These are phyloP conservation scores for Trichoplusia ni DNA, from an alignment of 1,140 invertebrate genomes.

Conservation along the genomic window DNA sequence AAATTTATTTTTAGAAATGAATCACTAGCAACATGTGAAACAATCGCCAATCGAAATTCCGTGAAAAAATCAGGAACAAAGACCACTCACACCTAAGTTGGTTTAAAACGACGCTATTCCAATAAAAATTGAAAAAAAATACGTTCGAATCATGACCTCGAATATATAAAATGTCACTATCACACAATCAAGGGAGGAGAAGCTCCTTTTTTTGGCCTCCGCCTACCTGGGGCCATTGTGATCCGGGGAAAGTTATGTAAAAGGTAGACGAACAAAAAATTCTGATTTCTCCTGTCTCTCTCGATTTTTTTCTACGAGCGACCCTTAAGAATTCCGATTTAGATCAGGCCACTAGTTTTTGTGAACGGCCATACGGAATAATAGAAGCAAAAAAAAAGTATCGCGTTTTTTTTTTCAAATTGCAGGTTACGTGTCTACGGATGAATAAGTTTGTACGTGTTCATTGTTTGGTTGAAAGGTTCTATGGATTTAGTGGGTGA, in stretches of 20 bases:
- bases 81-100: constrained; percentile 4
- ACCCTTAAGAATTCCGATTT: constrained; percentile 60
- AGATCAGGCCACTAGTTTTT: constrained; percentile 62
- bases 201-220: constrained; percentile 57
- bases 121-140: constrained; percentile 29
- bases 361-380: constrained; percentile 53
- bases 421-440: constrained; percentile 59
- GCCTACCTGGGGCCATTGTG: constrained; percentile 69
- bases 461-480: constrained; percentile 47
- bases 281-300: constrained; percentile 53
- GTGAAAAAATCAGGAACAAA: constrained; percentile 14
- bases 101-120: constrained; percentile 19
- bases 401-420: constrained; percentile 56
- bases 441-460: constrained; percentile 56
- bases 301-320: constrained; percentile 49
- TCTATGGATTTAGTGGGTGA: constrained; percentile 35
- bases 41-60: constrained; percentile 8
- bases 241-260: constrained; percentile 73
- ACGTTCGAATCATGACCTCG: constrained; percentile 56
- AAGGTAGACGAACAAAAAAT: constrained; percentile 60
- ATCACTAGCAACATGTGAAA: background rate
- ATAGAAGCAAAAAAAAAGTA: constrained; percentile 45
- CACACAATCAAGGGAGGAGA: constrained; percentile 53
- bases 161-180: constrained; percentile 72
- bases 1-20: constrained; percentile 18